Conservation (phyloP, 1,140 invertebrate genomes). For the Drosophila obscura region DNA sequence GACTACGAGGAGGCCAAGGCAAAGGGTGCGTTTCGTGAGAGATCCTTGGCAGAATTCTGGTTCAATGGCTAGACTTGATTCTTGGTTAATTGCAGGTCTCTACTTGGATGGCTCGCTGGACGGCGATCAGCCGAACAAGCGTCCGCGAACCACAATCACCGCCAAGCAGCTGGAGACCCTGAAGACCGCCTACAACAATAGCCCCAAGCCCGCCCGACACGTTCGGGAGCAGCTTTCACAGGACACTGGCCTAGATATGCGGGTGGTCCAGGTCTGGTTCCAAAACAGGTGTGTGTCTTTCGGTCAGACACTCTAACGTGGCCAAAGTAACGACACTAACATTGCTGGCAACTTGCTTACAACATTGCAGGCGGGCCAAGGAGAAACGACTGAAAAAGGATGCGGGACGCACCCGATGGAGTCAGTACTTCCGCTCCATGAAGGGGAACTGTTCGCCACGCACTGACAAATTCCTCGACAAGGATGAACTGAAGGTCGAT, state of each 20-base stretch:
- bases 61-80: not conserved
- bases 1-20: conserved; percentile 98
- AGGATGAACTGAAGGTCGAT: conserved; percentile 94
- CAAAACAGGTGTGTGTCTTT: conserved; percentile 91
- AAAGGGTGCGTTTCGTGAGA: conserved; percentile 87
- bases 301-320: conserved; percentile 8
- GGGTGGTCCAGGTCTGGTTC: conserved; percentile 99
- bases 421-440: conserved; percentile 97
- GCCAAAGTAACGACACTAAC: not conserved
- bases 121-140: conserved; percentile 96
- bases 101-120: conserved; percentile 89
- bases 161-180: conserved; percentile 99
- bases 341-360: conserved; percentile 85
- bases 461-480: conserved; percentile 90
- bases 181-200: conserved; percentile 98
- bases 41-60: not conserved
- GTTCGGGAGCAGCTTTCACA: conserved; percentile 98
- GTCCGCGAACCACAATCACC: conserved; percentile 98
- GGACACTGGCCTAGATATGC: conserved; percentile 99
- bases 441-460: conserved; percentile 91
- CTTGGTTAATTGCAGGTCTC: conserved; percentile 51
- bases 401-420: conserved; percentile 97
- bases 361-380: conserved; percentile 91
- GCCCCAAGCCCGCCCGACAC: conserved; percentile 98
- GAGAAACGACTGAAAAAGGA: conserved; percentile 99